Evolutionary conservation across 2,113 vertebrate genomes (phyloP), one percentile per base, ranked within the genome.

Genomic region (Sardina pilchardus): DNA sequence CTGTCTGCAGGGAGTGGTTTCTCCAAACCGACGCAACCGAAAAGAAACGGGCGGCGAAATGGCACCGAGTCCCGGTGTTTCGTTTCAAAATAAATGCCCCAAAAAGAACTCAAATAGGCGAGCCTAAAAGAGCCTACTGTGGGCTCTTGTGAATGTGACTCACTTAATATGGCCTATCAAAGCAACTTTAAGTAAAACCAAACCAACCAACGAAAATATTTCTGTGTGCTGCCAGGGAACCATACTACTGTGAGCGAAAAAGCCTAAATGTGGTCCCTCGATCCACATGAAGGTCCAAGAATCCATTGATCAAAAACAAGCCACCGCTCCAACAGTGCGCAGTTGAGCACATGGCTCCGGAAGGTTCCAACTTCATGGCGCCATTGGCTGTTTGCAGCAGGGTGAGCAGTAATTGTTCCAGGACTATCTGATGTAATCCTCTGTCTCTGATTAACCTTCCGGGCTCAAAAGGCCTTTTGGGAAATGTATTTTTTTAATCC

Each of bases 151-250:
- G 67, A 36, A 34, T 34, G 67, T 34, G 67, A 34, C 26, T 34
- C 67, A 36, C 67, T 75, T 36, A 36, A 75, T 75, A 75, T 75
- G 67, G 67, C 34, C 67, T 75, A 75, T 75, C 67, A 75, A 75
- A 75, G 67, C 67, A 36, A 36, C 67, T 75, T 39, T 75, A 75
- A 75, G 67, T 75, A 75, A 75, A 75, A 75, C 67, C 67, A 75
- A 75, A 75, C 59, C 59, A 75, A 75, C 67, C 67, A 75, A 75
- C 30, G 59, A 67, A 67, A 67, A 67, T 26, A 26, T 67, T 67
- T 26, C 67, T 75, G 26, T 34, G 67, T 36, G 67, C 67, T 75
- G 67, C 67, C 34, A 36, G 10, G 10, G 30, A 36, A 34, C 67
- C 26, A 75, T 75, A 36, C 67, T 75, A 9, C 67, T 75, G 67